Evolutionary conservation across 2,888 invertebrate species (phyloP), one percentile per base, ranked within the genome.

Genomic region (Xestoiulus laeticollis): DNA sequence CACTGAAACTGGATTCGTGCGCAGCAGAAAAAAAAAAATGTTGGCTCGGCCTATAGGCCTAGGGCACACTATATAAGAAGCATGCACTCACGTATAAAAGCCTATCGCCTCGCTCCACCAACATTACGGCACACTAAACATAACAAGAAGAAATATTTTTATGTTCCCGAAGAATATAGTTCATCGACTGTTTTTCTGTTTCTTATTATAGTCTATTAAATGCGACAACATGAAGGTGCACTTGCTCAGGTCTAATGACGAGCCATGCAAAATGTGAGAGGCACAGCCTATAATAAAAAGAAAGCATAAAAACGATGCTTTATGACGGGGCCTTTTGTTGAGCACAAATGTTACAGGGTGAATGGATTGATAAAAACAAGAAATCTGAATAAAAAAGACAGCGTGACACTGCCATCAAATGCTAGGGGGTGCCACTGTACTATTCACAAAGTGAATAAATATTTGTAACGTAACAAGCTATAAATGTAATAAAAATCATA

Each of bases 131-230:
- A 59, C 59, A 59, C 59, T 59, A 59, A 59, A 59, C 59, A n/a
- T 59, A 59, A 59, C 59, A 19, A 59, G 59, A 59, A 59, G 59
- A 59, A 59, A 59, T 59, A 59, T 59, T 59, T 59, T 59, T 59
- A 59, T 59, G 59, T n/a, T 59, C n/a, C 59, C 59, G 59, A 59
- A 59, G 59, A 59, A 59, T 59, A 59, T 59, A 59, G 59, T 59
- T 59, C 59, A 59, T 59, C 59, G 59, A 59, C 59, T 59, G 59
- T 59, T 59, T 59, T 59, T 59, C 59, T 59, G 59, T 59, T 59
- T 59, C 59, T 59, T 59, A 59, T 59, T 59, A 59, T 59, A 59
- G 59, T 59, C 59, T 59, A 59, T 59, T 59, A 59, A 59, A 59
- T 59, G 59, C 59, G 59, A 59, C 59, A 59, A 59, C 59, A 59